phyloP scores from a whole-genome alignment of 2,113 vertebrate genomes.

The Agapornis roseicollis region DNA sequence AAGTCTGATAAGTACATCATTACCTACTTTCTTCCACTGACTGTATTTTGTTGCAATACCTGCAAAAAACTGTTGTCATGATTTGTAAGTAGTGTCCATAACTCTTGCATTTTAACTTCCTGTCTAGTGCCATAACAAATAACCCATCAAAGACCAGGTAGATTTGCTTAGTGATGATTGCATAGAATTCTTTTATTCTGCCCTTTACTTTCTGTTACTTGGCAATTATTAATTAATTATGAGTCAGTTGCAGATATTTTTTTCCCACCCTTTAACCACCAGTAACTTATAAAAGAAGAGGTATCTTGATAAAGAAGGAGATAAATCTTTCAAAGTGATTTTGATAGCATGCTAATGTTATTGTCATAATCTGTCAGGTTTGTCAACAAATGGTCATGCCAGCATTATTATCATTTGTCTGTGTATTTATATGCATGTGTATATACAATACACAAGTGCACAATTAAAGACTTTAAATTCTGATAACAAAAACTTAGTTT shows the following conservation, averaged over 20 bases:
- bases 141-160: not conserved
- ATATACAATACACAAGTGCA: not conserved
- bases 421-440: not conserved
- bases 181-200: not conserved
- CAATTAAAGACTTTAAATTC: not conserved
- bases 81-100: not conserved
- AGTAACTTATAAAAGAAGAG: not conserved
- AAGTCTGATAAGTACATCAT: not conserved
- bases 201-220: not conserved
- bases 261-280: not conserved
- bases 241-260: not conserved
- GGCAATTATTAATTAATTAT: not conserved
- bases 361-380: not conserved
- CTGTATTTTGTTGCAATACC: not conserved
- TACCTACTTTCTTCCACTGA: not conserved
- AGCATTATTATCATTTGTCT: not conserved
- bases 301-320: not conserved
- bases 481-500: not conserved
- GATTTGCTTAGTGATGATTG: not conserved
- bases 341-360: not conserved
- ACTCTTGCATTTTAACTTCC: not conserved
- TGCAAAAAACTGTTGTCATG: not conserved
- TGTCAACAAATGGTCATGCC: not conserved
- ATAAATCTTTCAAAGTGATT: not conserved
- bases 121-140: not conserved